A percentile compares a stretch with the other conserved stretches of the same genome.
phyloP scores from a whole-genome alignment of 2,888 invertebrate genomes.

The Sinhomidia bicolor region DNA sequence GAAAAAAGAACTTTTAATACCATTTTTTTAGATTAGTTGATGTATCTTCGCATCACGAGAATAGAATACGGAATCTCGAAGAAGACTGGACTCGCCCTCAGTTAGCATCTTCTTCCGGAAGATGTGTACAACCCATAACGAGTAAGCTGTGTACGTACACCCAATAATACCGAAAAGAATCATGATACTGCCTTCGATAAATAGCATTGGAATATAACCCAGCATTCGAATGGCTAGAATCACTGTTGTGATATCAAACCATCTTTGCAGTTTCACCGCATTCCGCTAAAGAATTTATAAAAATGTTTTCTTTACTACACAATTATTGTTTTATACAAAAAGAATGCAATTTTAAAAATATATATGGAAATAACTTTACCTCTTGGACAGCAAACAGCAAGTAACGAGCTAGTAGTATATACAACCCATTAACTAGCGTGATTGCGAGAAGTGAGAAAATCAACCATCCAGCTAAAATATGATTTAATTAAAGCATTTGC shows the following conservation, averaged over 20 bases:
- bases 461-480: slow-evolving; percentile 68
- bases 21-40: no score
- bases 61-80: slow-evolving; percentile 46
- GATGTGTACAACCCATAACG: slow-evolving; percentile 56
- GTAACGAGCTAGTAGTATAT: slow-evolving; percentile 65
- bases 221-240: slow-evolving; percentile 65
- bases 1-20: no score
- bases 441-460: slow-evolving; percentile 65
- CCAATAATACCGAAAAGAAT: slow-evolving; percentile 58
- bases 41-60: slow-evolving; percentile 33
- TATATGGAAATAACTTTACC: no score
- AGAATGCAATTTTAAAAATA: no score
- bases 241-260: slow-evolving; percentile 69
- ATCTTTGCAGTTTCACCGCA: slow-evolving; percentile 63
- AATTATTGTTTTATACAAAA: no score
- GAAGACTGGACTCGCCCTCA: slow-evolving; percentile 36
- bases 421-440: slow-evolving; percentile 43
- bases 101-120: slow-evolving; percentile 56
- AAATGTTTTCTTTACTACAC: no score
- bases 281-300: slow-evolving; percentile 74
- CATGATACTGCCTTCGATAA: slow-evolving; percentile 18
- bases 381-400: slow-evolving; percentile 65
- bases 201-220: slow-evolving; percentile 54
- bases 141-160: slow-evolving; percentile 53
- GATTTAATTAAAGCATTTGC: neutral